Conservation (phyloP, 1,140 invertebrate species). For the Wasmannia auropunctata region DNA sequence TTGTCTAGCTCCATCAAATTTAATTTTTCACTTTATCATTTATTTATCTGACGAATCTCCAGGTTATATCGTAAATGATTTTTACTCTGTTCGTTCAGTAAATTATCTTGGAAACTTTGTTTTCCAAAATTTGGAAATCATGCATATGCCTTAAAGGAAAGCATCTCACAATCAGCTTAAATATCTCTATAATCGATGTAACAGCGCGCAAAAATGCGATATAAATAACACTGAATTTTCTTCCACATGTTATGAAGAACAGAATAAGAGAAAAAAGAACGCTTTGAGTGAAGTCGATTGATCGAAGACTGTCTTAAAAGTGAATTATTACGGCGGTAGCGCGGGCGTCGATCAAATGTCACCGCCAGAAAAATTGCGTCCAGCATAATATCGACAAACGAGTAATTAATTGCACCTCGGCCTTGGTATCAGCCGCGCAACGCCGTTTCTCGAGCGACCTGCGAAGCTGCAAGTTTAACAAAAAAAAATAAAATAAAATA, state of each 20-base stretch:
- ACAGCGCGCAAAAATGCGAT: neutral
- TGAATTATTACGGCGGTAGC: slow-evolving; percentile 35
- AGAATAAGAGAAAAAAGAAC: neutral
- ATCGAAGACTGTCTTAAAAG: slow-evolving; percentile 39
- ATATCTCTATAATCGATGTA: neutral
- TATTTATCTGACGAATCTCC: neutral
- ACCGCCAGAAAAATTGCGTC: slow-evolving; percentile 24
- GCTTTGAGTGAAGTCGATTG: slow-evolving; percentile 12
- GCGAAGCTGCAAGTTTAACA: neutral
- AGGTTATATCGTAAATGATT: no score
- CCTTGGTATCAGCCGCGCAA: neutral
- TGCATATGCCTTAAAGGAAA: neutral
- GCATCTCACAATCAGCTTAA: neutral
- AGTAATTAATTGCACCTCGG: slow-evolving; percentile 40
- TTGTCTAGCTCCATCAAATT: neutral
- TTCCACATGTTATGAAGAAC: neutral
- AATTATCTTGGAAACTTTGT: neutral
- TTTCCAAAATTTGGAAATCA: neutral
- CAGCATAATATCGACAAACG: slow-evolving; percentile 40
- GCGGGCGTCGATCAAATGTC: slow-evolving; percentile 20
- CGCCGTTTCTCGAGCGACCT: neutral
- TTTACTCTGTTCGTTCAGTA: neutral
- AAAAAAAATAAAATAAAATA: no score
- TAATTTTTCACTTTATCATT: neutral
- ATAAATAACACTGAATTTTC: neutral